Percentiles rank a stretch among this genome's conserved stretches.
Conservation (phyloP, 2,797 vertebrate species). For the Pangasius macronema region DNA sequence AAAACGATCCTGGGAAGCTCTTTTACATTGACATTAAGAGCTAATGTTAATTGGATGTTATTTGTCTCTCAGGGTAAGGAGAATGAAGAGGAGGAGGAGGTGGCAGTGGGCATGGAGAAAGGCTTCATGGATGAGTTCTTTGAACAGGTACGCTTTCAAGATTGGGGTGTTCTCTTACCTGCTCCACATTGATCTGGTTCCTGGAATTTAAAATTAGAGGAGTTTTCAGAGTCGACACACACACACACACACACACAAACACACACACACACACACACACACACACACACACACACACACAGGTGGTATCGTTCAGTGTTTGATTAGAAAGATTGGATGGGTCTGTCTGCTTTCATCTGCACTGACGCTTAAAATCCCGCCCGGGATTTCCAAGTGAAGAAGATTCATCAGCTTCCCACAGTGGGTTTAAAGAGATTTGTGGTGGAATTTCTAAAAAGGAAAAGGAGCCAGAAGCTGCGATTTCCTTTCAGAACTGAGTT, state of each 20-base stretch:
- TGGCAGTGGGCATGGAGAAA: slow-evolving; percentile 87
- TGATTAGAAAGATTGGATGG: slow-evolving; percentile 12
- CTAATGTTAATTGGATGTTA: slow-evolving; percentile 31
- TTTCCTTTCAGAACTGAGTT: not conserved
- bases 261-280: not conserved
- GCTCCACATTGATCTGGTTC: not conserved
- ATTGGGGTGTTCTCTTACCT: not conserved
- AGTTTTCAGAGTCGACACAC: not conserved
- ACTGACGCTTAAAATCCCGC: not conserved
- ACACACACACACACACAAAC: not conserved
- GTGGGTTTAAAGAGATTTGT: slow-evolving; percentile 14
- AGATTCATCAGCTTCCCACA: not conserved
- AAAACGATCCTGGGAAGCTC: not conserved
- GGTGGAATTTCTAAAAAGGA: not conserved
- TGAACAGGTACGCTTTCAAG: slow-evolving; percentile 83
- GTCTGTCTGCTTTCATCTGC: slow-evolving; percentile 8
- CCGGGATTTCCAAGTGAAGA: not conserved
- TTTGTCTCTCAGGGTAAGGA: slow-evolving; percentile 83
- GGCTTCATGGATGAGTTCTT: slow-evolving; percentile 98
- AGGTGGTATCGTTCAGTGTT: not conserved
- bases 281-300: slow-evolving; percentile 1
- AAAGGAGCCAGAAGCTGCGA: not conserved
- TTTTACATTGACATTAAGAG: not conserved
- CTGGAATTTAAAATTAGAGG: not conserved
- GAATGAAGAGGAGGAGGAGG: slow-evolving; percentile 90